These are phyloP conservation scores for Platysternon megacephalum DNA, from an alignment of 2,113 vertebrate species.

Conservation along the genomic window DNA sequence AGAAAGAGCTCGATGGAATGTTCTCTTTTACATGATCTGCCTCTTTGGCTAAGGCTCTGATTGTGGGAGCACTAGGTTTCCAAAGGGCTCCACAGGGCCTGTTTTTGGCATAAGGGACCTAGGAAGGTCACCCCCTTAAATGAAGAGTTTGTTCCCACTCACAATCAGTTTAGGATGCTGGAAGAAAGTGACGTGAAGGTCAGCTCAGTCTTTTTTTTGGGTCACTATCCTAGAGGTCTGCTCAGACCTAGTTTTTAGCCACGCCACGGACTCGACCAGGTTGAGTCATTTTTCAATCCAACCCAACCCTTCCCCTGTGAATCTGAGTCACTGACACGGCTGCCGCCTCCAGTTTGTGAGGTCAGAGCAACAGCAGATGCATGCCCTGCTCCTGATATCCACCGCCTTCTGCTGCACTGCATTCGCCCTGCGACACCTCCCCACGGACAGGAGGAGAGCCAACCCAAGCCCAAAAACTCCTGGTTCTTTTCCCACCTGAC, in stretches of 20 bases:
- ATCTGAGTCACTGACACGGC: background rate
- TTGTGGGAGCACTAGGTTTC: background rate
- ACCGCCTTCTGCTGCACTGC: background rate
- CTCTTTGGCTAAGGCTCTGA: background rate
- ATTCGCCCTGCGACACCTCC: background rate
- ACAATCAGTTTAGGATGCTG: background rate
- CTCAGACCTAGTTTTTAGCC: background rate
- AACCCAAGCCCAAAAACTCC: background rate
- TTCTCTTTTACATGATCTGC: background rate
- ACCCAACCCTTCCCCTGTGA: background rate
- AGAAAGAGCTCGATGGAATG: background rate
- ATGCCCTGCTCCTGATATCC: background rate
- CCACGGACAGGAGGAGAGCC: background rate
- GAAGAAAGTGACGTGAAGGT: background rate
- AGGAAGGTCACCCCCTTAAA: background rate
- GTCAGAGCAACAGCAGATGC: background rate
- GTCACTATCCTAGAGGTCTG: background rate
- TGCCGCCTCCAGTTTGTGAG: background rate
- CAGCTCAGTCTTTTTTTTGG: background rate
- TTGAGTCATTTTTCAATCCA: background rate
- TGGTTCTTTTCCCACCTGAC: background rate
- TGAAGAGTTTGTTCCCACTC: background rate
- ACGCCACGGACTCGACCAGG: background rate
- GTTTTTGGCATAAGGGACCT: background rate
- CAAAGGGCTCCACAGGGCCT: background rate